Base-by-base conservation (phyloP, 2,888 invertebrate species). In the Dysmachus trigonus region DNA sequence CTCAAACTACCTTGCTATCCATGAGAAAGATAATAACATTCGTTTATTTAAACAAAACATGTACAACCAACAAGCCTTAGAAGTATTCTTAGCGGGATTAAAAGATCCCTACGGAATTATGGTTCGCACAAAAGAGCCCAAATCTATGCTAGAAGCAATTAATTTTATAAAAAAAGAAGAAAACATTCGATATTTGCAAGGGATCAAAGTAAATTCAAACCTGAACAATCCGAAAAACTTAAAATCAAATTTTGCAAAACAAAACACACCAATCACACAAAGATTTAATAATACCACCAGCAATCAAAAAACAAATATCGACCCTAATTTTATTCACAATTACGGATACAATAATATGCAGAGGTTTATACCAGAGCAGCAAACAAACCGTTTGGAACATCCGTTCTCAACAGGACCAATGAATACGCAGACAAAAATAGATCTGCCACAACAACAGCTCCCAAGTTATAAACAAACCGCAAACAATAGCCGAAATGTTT, bases 41-140 rank as follows among this genome's bases (percentile, higher is more conserved):
- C n/a, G 86, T 30, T 79, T 79, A 85, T 85, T 86, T 81, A 86
- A 86, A 85, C 62, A 82, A 30, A 53, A 85, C 13, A 81, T 86
- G 62, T 51, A 85, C n/a, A 79, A 85, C 38, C 27, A 41, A 35
- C 74, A 41, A 41, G n/a, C 35, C 13, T 18, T 74, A n/a, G n/a
- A n/a, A n/a, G n/a, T n/a, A n/a, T n/a, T n/a, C n/a, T 27, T 86
- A 51, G 81, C 79, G 10, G 85, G 85, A 13, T 51, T n/a, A n/a
- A n/a, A n/a, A n/a, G n/a, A n/a, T n/a, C n/a, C 79, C n/a, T 73
- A 86, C 53, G 53, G 51, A 18, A 15, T 81, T 33, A 77, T 76
- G 76, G 83, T 83, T 30, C 76, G n/a, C n/a, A n/a, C n/a, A n/a
- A n/a, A n/a, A n/a, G n/a, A n/a, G n/a, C n/a, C n/a, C n/a, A n/a